phyloP scores from a whole-genome alignment of 1,140 invertebrate species.

The Drosophila nebulosa region DNA sequence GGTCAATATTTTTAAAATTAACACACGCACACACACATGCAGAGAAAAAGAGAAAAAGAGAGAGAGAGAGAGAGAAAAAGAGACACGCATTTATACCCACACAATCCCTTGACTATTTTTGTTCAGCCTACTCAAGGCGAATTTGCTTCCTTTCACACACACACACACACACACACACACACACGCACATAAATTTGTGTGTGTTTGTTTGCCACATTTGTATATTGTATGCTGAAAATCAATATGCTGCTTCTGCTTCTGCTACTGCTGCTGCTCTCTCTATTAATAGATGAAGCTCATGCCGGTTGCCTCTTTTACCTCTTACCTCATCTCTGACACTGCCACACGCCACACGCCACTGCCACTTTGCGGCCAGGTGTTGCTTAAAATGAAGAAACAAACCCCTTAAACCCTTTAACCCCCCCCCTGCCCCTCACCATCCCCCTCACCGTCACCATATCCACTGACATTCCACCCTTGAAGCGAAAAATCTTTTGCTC shows the following conservation, averaged over 20 bases:
- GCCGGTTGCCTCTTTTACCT: neutral
- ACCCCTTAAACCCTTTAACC: neutral
- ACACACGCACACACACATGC: neutral
- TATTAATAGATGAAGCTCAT: conserved; percentile 56
- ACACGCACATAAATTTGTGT: neutral
- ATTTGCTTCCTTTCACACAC: neutral
- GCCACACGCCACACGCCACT: too few species aligned
- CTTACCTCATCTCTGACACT: too few species aligned
- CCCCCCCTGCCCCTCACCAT: too few species aligned
- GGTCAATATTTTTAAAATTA: conserved; percentile 2
- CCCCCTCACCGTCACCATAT: too few species aligned
- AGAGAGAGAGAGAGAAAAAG: too few species aligned
- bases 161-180: conserved; percentile 3
- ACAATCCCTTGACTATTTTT: conserved; percentile 1
- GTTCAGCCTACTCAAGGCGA: neutral
- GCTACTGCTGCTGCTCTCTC: conserved; percentile 29
- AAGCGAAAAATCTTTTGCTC: neutral
- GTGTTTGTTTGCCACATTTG: conserved; percentile 43
- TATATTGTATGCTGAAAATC: conserved; percentile 58
- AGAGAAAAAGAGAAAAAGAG: too few species aligned
- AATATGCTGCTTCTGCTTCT: conserved; percentile 44
- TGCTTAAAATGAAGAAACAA: neutral
- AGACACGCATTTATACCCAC: neutral
- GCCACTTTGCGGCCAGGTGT: neutral
- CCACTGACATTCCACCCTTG: too few species aligned